Evolutionary conservation across 2,797 vertebrate genomes (phyloP), one percentile per base, ranked within the genome.

Genomic region (Gymnoscopelus microlampas): DNA sequence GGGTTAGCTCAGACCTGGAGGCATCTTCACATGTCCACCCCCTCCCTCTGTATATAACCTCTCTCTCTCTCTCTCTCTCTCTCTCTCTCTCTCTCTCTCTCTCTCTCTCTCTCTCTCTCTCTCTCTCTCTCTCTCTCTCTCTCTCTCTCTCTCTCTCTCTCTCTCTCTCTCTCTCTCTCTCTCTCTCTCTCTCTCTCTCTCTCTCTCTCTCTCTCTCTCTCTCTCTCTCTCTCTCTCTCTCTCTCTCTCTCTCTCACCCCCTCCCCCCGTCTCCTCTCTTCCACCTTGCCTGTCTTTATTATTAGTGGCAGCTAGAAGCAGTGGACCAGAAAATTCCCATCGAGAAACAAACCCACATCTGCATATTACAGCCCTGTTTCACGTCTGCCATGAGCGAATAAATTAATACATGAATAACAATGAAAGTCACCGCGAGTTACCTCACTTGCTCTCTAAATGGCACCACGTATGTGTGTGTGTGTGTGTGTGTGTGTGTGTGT

Each of bases 321-420:
- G 77, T 64, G 82, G 87, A 93, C 90, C 83, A 75, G 90, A 93
- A 94, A 94, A 93, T 92, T 90, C 88, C 87, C 85, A 91, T 90
- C 82, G 82, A 92, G 90, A 91, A 93, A 92, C 90, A 90, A 91
- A 91, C 89, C 81, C 81, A 85, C 88, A 93, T 94, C 89, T 94
- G 92, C 93, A 94, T 94, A 93, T 92, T 90, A 90, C 88, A 90
- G 91, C 86, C 85, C 88, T 78, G 83, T 85, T 88, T 86, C 86
- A 74, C 87, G 88, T 86, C 91, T 85, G 88, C 85, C 84, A 77
- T 68, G 81, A 86, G 79, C 71, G 90, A 90, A 94, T 93, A 93
- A 92, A 93, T 93, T 93, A 93, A 93, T 92, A 90, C 87, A 94
- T 93, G 91, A 93, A 93, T 93, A 92, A 92, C 90, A 93, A 93